Evolutionary conservation across 2,888 invertebrate species (phyloP), one percentile per base, ranked within the genome.

Genomic region (Seira ritae): DNA sequence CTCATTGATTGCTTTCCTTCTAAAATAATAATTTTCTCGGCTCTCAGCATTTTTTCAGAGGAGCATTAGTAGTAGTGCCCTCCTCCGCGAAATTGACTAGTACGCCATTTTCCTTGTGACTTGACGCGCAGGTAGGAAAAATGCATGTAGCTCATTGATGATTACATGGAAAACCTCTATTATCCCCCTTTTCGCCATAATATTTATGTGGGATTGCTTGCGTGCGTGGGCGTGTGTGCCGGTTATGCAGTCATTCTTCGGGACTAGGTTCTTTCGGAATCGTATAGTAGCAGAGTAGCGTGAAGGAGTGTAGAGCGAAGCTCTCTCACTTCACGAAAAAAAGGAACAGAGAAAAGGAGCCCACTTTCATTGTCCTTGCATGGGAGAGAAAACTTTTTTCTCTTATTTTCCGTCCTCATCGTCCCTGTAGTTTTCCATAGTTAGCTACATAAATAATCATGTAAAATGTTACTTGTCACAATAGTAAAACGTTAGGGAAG

Each of bases 141-240:
- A 55, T 55, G 55, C 31, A 31, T 31, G n/a, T 55, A n/a, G 55
- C 55, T 4, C 55, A 55, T n/a, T 55, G 55, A 12, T 55, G 55
- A 55, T 17, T 55, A 55, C 55, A 55, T 12, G 17, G 55, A 17
- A 55, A 55, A 3, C 55, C 55, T 12, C 55, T 55, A 55, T 55
- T 55, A 55, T 55, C 55, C 55, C 55, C 15, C 3, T 55, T 55
- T 55, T 31, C 55, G 1, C 55, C 55, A 17, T 55, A 17, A 55
- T 55, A 55, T 55, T 71, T 78, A 70, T 78, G 70, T 65, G 79
- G 67, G 50, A 67, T 82, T 82, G 82, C 77, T 76, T 82, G 82
- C 82, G 82, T 82, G 82, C 76, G 82, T 70, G 82, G 2, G 3
- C 3, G 2, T 3, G 15, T 55, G 17, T 55, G 55, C 55, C 55